Evolutionary conservation across 2,888 invertebrate species (phyloP).

Genomic region (Osmoderma eremita): DNA sequence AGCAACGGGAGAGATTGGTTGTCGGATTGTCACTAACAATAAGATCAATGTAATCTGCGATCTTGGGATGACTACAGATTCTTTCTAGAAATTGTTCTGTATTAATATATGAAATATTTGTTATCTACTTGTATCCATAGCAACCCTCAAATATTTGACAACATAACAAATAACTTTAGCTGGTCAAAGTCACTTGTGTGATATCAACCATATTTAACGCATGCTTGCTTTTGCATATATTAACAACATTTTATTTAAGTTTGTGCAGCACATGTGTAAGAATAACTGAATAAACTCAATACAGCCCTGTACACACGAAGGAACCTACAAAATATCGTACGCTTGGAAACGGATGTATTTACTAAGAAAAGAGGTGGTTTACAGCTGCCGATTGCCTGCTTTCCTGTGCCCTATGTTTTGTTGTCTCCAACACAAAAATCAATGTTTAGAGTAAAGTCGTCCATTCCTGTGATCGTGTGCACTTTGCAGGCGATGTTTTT

Average conservation of each 20-base stretch:
- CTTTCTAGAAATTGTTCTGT: neutral
- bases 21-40: neutral
- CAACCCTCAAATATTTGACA: too few species aligned
- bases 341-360: conserved; percentile 9
- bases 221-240: neutral
- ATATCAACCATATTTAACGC: too few species aligned
- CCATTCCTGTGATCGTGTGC: conserved; percentile 37
- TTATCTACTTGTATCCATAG: neutral
- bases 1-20: conserved; percentile 26
- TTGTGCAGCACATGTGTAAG: neutral
- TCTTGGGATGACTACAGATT: neutral
- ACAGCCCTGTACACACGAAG: neutral
- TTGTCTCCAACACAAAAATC: conserved; percentile 43
- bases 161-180: too few species aligned
- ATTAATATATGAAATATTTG: neutral
- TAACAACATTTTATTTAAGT: neutral
- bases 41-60: conserved; percentile 1
- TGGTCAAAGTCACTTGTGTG: too few species aligned
- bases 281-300: neutral
- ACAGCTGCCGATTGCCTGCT: conserved; percentile 29
- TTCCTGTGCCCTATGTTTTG: conserved; percentile 39
- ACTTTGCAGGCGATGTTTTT: conserved; percentile 34
- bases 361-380: conserved; percentile 25
- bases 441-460: conserved; percentile 43
- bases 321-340: conserved; percentile 1